Evolutionary conservation across 2,888 invertebrate genomes (phyloP).

Genomic region (Cremastobaeus sp.): DNA sequence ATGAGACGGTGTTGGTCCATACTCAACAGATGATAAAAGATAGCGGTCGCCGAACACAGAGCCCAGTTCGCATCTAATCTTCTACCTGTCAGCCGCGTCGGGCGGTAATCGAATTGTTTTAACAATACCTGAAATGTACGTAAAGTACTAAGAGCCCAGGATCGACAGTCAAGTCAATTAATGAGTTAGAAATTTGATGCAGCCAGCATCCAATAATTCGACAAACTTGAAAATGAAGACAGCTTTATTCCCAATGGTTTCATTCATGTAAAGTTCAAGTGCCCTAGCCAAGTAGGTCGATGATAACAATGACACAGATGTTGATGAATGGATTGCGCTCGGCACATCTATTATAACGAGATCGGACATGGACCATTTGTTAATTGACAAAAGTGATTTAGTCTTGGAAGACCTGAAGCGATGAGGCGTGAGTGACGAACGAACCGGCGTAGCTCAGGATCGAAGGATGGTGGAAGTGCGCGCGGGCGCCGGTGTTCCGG

Average conservation of each 20-base stretch:
- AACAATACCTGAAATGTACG: slow-evolving; percentile 23
- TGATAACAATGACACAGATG: slow-evolving; percentile 52
- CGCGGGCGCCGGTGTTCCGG: slow-evolving; percentile 84
- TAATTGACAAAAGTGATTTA: slow-evolving; percentile 35
- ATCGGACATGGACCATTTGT: slow-evolving; percentile 58
- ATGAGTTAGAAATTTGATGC: too few species aligned
- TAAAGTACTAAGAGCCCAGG: not conserved
- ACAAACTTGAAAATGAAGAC: too few species aligned
- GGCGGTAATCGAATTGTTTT: slow-evolving; percentile 9
- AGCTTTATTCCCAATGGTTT: too few species aligned
- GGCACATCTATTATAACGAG: slow-evolving; percentile 33
- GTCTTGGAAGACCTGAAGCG: slow-evolving; percentile 33
- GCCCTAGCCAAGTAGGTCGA: slow-evolving; percentile 45
- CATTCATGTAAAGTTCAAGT: slow-evolving; percentile 27
- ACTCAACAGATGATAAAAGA: slow-evolving; percentile 78
- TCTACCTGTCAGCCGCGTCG: slow-evolving; percentile 66
- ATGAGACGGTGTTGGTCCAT: slow-evolving; percentile 74
- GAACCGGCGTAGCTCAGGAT: slow-evolving; percentile 65
- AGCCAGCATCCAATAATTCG: too few species aligned
- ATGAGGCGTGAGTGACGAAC: slow-evolving; percentile 66
- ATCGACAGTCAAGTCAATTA: not conserved
- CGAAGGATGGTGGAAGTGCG: slow-evolving; percentile 80
- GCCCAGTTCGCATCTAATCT: slow-evolving; percentile 73
- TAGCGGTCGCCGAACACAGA: slow-evolving; percentile 74
- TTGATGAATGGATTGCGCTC: slow-evolving; percentile 21